Percentiles rank a stretch among this genome's conserved stretches.
Evolutionary conservation across 2,113 vertebrate genomes (phyloP).

Genomic region (Dromas ardeola): DNA sequence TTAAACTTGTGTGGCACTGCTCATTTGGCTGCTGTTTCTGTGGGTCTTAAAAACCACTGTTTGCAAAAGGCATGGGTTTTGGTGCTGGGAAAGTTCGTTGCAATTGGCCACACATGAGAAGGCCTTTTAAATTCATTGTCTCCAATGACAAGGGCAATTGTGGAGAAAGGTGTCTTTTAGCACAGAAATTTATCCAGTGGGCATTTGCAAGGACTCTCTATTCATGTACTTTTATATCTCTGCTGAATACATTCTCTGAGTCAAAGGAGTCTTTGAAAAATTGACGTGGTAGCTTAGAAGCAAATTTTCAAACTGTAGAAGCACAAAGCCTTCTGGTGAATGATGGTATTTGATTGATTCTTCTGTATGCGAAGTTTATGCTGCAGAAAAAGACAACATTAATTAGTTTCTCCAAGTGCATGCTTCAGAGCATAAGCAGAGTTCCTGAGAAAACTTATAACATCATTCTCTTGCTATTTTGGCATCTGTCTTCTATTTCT

Average conservation of each 20-base stretch:
- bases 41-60: neutral
- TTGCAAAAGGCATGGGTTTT: neutral
- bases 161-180: neutral
- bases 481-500: neutral
- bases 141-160: neutral
- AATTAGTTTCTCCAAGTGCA: neutral
- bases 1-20: neutral
- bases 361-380: neutral
- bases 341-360: neutral
- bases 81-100: neutral
- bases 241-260: neutral
- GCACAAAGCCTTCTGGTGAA: neutral
- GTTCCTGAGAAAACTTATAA: neutral
- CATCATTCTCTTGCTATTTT: neutral
- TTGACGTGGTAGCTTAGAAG: neutral
- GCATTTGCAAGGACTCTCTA: neutral
- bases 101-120: neutral
- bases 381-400: neutral
- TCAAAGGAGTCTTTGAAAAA: neutral
- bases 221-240: neutral
- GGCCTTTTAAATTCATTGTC: neutral
- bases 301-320: neutral
- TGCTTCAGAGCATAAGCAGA: neutral
- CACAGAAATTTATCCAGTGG: neutral
- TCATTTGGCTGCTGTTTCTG: neutral